A percentile compares a stretch with the other conserved stretches of the same genome.
phyloP scores from a whole-genome alignment of 2,888 invertebrate species.

The Lepas anatifera region DNA sequence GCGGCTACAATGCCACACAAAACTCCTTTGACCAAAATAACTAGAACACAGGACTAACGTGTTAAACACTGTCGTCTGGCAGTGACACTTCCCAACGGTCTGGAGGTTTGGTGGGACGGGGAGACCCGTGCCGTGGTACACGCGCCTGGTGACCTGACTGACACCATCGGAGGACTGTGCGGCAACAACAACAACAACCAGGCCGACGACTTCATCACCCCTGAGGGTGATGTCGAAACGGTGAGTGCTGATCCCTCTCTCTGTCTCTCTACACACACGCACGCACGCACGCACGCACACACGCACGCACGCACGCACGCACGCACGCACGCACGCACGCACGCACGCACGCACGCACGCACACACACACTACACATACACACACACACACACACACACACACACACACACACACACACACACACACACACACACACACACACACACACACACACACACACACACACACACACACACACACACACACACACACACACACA shows the following conservation, averaged over 20 bases:
- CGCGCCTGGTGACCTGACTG: slow-evolving; percentile 45
- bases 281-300: background rate
- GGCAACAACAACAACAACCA: slow-evolving; percentile 82
- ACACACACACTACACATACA: background rate
- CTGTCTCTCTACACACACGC: background rate
- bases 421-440: no score
- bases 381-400: no score
- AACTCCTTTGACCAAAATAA: no score
- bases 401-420: no score
- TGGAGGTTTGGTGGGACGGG: slow-evolving; percentile 82
- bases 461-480: background rate
- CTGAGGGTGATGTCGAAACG: slow-evolving; percentile 69
- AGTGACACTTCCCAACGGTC: slow-evolving; percentile 48
- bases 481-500: background rate
- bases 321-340: no score
- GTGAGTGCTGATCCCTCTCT: background rate
- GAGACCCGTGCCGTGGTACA: slow-evolving; percentile 69
- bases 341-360: no score
- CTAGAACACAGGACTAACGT: no score
- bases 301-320: background rate
- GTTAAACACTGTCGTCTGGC: no score
- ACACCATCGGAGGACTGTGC: slow-evolving; percentile 51
- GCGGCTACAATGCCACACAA: no score
- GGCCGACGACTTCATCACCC: slow-evolving; percentile 75
- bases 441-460: no score